Percentiles rank a stretch among this genome's conserved stretches.
phyloP scores from a whole-genome alignment of 2,113 vertebrate species.

The Strigops habroptila region DNA sequence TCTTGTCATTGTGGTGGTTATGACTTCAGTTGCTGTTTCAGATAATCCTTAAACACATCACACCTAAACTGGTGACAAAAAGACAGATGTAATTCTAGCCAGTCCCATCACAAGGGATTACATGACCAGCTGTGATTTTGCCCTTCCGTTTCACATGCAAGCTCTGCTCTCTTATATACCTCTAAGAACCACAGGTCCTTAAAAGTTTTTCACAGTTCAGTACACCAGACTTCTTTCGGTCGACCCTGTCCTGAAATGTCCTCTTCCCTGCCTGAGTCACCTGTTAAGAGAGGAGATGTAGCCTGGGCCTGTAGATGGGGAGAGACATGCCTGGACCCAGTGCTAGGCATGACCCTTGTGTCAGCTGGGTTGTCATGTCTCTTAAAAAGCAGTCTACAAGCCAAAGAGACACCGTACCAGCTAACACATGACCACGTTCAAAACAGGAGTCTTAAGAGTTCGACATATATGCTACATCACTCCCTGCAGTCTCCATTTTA shows the following conservation, averaged over 20 bases:
- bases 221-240: not conserved
- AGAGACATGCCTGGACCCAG: not conserved
- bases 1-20: not conserved
- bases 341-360: not conserved
- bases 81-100: not conserved
- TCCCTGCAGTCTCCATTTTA: not conserved
- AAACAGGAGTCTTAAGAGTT: not conserved
- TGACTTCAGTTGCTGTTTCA: not conserved
- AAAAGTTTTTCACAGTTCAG: not conserved
- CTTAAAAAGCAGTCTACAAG: not conserved
- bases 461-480: rapidly evolving
- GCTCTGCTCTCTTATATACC: not conserved
- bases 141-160: not conserved
- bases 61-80: not conserved
- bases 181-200: not conserved
- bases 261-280: not conserved
- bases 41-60: not conserved
- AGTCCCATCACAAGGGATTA: not conserved
- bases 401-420: rapidly evolving
- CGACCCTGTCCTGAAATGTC: not conserved
- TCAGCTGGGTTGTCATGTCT: not conserved
- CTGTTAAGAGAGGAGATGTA: not conserved
- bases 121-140: not conserved
- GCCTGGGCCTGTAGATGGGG: rapidly evolving
- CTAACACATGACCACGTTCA: not conserved